Evolutionary conservation across 2,888 invertebrate genomes (phyloP), one percentile per base, ranked within the genome.

Genomic region (Micropterix aruncella): DNA sequence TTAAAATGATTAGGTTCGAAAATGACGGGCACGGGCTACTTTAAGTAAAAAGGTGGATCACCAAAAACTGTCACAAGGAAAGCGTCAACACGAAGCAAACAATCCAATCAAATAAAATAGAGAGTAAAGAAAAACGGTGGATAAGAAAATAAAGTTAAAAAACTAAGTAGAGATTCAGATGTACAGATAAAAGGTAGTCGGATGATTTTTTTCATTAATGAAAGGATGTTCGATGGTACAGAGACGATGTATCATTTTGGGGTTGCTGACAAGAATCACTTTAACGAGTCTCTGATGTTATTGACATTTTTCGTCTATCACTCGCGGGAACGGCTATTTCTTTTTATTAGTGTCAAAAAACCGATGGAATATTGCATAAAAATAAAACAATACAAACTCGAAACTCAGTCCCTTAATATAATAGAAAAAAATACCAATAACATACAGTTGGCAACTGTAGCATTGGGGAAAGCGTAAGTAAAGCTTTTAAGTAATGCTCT

Each of bases 31-130:
- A 69, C 68, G 68, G 70, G 62, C 70, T 70, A 71, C 69, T 67
- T 57, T 67, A 27, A 27, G 12, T 27, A 27, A 27, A 27, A 27
- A 27, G 70, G 66, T 63, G 63, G 67, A 68, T 70, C 70, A 70
- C 64, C 69, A 70, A 27, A 27, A 70, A 68, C 70, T 67, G 70
- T 72, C 72, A 73, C 72, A 73, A 73, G 72, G 67, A 73, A 73
- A 73, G 73, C 73, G 65, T 66, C 70, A 70, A 73, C 71, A 73
- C 70, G 72, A 71, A 73, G 73, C 73, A 70, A 63, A 72, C 71
- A 71, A 70, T 71, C 70, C 70, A 70, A 70, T 71, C 70, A 51
- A 69, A 67, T 67, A 65, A 27, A 27, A 27, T 27, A 27, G 27
- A 49, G 43, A 47, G 49, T 48, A 45, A 45, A 51, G 45, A 48